Base-by-base conservation (phyloP, 2,888 invertebrate species). In the Drosophila ezoana region DNA sequence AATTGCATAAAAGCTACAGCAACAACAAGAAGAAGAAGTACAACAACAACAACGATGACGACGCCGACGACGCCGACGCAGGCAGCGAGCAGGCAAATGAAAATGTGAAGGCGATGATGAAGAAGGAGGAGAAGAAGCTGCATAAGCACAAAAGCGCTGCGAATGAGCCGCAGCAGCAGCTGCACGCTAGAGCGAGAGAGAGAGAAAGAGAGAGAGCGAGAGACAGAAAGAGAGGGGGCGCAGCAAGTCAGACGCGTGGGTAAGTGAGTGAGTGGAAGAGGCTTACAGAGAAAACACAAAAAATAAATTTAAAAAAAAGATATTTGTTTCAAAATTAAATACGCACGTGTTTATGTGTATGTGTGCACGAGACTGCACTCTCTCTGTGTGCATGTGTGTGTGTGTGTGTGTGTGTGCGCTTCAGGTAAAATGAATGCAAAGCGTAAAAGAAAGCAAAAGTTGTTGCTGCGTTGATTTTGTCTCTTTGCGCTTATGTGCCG, bases 301-400 rank as follows among this genome's bases (percentile, higher is more conserved):
- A 45, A 62, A 66, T 23, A 71, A 10, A 64, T 33, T 18, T 38
- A 76, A 65, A 59, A 60, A 56, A 66, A 76, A 78, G 47, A 61
- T 65, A 87, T 87, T 82, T 82, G 87, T 84, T 87, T 82, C 78
- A 87, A 82, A 87, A 87, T 82, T 87, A 82, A 87, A 84, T 84
- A 78, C 87, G 64, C 78, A 52, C 35, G 20, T 57, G 52, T 66
- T 32, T 38, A 18, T 6, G 59, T 43, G 43, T 33, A 20, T 43
- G 41, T 43, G 14, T 43, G 14, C 43, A 32, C 33, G 32, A 43
- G 52, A n/a, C 37, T 49, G 49, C 49, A 49, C 37, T 23, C 23
- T 8, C 28, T 28, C 8, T 2, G 28, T 28, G 8, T 37, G 23
- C 9, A 14, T 28, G 33, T 33, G 48, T 57, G 38, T 61, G 45